Conservation (phyloP, 2,888 invertebrate species). For the Trichogramma dendrolimi region DNA sequence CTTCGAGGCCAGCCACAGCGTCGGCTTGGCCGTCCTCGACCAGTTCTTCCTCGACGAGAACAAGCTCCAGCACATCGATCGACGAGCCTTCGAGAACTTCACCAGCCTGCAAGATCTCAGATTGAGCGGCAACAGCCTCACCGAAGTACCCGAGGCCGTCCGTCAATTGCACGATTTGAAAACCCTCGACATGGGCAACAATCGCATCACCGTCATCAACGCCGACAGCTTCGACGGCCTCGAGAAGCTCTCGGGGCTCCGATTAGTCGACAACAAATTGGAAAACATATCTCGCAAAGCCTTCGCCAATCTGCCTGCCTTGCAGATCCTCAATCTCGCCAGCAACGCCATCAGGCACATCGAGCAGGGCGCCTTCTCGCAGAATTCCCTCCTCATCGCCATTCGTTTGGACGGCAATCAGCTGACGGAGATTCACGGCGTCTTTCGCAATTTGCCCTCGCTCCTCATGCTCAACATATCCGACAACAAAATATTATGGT, state of each 20-base stretch:
- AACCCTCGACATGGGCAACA: conserved; percentile 77
- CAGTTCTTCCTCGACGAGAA: conserved; percentile 74
- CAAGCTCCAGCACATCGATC: conserved; percentile 65
- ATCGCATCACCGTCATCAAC: conserved; percentile 68
- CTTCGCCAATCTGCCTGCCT: conserved; percentile 65
- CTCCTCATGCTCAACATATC: conserved; percentile 79
- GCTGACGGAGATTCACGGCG: conserved; percentile 72
- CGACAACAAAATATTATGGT: conserved; percentile 72
- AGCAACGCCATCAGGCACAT: conserved; percentile 74
- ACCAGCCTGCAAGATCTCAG: conserved; percentile 70
- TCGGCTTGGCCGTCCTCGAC: conserved; percentile 69
- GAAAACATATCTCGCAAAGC: conserved; percentile 72
- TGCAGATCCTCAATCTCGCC: conserved; percentile 76
- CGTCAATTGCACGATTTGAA: conserved; percentile 67
- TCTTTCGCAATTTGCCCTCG: conserved; percentile 69
- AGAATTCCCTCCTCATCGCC: conserved; percentile 69
- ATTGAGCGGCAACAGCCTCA: conserved; percentile 69
- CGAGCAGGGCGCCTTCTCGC: conserved; percentile 73
- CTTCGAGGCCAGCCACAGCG: conserved; percentile 67
- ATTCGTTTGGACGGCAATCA: conserved; percentile 75
- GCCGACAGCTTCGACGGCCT: conserved; percentile 72
- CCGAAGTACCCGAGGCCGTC: conserved; percentile 67
- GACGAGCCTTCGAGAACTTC: conserved; percentile 71
- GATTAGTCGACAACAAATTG: conserved; percentile 76
- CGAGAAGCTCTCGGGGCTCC: conserved; percentile 69